phyloP scores from a whole-genome alignment of 2,888 invertebrate species.

The Tortricodes alternella region DNA sequence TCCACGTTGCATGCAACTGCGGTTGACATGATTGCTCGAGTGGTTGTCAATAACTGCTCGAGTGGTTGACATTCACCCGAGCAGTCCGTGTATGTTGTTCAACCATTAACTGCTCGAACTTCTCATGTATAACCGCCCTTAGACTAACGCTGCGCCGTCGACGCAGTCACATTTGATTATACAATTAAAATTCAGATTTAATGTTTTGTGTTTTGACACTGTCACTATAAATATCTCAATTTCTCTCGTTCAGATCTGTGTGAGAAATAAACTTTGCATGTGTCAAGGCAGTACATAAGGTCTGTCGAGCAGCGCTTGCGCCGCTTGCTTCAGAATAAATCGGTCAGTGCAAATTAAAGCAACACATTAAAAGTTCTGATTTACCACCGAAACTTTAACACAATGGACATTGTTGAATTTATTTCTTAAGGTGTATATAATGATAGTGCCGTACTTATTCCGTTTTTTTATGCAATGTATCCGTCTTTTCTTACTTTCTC shows the following conservation, averaged over 20 bases:
- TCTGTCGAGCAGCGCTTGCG: slow-evolving; percentile 44
- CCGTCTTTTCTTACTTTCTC: slow-evolving; percentile 13
- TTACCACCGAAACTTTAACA: slow-evolving; percentile 68
- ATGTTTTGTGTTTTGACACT: slow-evolving; percentile 8
- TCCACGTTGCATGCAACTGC: no score
- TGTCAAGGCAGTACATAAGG: slow-evolving; percentile 49
- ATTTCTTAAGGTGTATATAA: slow-evolving; percentile 59
- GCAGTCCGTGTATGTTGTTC: no score
- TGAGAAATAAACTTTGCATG: slow-evolving; percentile 29
- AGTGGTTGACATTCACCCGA: no score
- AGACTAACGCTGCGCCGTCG: no score
- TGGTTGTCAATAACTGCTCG: no score
- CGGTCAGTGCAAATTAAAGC: slow-evolving; percentile 62
- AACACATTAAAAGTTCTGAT: slow-evolving; percentile 63
- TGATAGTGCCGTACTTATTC: slow-evolving; percentile 48
- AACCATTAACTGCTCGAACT: no score
- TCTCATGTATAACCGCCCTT: no score
- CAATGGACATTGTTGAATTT: slow-evolving; percentile 63
- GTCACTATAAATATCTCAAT: slow-evolving; percentile 27
- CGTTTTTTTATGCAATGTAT: slow-evolving; percentile 18
- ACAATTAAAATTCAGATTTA: slow-evolving; percentile 21
- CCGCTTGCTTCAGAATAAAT: slow-evolving; percentile 55
- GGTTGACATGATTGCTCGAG: no score
- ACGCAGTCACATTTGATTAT: slow-evolving; percentile 13
- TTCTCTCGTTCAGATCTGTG: slow-evolving; percentile 13